Percentiles rank a stretch among this genome's conserved stretches.
These are phyloP conservation scores for Caenorhabditis afra DNA, from an alignment of 2,888 invertebrate species.

Conservation along the genomic window DNA sequence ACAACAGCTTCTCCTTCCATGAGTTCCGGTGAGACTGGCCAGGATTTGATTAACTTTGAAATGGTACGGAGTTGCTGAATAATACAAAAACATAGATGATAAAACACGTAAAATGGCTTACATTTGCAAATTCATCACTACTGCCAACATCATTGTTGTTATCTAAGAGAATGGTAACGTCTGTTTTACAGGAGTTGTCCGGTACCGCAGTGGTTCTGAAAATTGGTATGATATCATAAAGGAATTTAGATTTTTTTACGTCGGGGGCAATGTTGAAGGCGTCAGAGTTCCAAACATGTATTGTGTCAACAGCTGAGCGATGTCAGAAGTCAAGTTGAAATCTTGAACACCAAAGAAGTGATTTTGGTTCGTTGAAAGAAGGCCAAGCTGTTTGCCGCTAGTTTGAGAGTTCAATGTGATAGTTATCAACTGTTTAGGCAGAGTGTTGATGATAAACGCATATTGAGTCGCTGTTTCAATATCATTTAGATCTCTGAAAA, in stretches of 20 bases:
- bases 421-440: slow-evolving; percentile 48
- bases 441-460: slow-evolving; percentile 26
- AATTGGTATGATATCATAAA: background rate
- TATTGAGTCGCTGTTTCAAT: slow-evolving; percentile 41
- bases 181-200: slow-evolving; percentile 52
- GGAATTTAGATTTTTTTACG: slow-evolving; percentile 8
- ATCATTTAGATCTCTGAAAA: slow-evolving; percentile 42
- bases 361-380: slow-evolving; percentile 37
- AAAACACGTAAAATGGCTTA: slow-evolving; percentile 1
- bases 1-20: slow-evolving; percentile 51
- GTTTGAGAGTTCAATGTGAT: slow-evolving; percentile 31
- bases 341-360: slow-evolving; percentile 31
- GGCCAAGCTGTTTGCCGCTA: slow-evolving; percentile 41
- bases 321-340: slow-evolving; percentile 27
- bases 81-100: too few species aligned
- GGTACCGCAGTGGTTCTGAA: slow-evolving; percentile 38
- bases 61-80: slow-evolving; percentile 56
- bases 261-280: slow-evolving; percentile 16
- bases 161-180: slow-evolving; percentile 59
- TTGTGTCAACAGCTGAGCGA: slow-evolving; percentile 40
- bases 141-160: slow-evolving; percentile 51
- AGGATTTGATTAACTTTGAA: slow-evolving; percentile 49
- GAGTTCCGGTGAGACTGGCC: slow-evolving; percentile 55
- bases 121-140: slow-evolving; percentile 34
- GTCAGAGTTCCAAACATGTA: slow-evolving; percentile 40